phyloP scores from a whole-genome alignment of 2,113 vertebrate genomes.

The Cephalopterus ornatus region DNA sequence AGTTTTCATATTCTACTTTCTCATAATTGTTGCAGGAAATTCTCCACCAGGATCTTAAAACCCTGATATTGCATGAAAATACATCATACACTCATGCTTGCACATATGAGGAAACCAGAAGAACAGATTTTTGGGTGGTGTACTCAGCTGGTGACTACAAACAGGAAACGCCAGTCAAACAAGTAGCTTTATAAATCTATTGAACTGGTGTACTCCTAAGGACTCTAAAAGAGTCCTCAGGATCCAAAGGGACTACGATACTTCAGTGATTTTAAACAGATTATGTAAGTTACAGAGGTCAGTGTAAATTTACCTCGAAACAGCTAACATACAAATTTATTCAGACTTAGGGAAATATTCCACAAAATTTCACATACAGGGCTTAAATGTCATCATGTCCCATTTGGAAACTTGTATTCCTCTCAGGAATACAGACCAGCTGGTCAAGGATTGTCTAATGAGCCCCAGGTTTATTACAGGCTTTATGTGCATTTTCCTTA shows the following conservation, averaged over 20 bases:
- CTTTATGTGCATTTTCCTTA: not conserved
- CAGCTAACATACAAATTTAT: not conserved
- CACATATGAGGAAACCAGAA: not conserved
- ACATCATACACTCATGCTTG: accelerated
- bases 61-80: not conserved
- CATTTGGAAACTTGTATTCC: not conserved
- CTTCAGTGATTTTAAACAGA: not conserved
- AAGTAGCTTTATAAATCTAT: not conserved
- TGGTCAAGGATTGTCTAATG: not conserved
- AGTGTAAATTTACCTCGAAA: not conserved
- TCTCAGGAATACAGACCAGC: not conserved
- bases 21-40: not conserved
- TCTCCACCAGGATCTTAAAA: not conserved
- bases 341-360: not conserved
- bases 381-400: not conserved
- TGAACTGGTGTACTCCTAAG: not conserved
- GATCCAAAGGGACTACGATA: not conserved
- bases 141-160: not conserved
- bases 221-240: not conserved
- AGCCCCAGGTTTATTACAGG: not conserved
- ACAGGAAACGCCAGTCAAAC: not conserved
- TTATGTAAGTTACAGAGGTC: not conserved
- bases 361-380: not conserved
- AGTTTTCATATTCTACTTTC: not conserved
- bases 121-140: not conserved